Evolutionary conservation across 2,888 invertebrate genomes (phyloP).

Genomic region (Drosophila cyrtoloma): DNA sequence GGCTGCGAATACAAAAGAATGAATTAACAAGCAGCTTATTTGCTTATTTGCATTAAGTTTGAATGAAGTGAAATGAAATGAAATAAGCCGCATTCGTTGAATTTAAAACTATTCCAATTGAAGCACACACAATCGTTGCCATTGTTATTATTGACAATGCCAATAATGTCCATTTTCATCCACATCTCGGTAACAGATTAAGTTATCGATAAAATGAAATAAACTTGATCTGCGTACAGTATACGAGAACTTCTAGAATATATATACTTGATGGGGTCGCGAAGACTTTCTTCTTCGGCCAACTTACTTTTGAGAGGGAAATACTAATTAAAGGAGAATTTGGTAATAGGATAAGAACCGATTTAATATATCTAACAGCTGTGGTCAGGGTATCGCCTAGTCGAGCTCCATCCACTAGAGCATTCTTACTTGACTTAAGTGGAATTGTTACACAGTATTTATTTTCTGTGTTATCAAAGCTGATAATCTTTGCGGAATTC

Average conservation of each 20-base stretch:
- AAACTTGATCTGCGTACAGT: not conserved
- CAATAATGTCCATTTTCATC: too few relatives aligned
- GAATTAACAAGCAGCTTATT: not conserved
- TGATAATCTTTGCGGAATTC: not conserved
- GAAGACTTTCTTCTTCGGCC: not conserved
- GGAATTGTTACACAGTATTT: constrained; percentile 1
- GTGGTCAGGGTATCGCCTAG: not conserved
- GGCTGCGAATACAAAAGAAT: constrained; percentile 78
- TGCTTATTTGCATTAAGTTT: not conserved
- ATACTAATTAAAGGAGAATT: not conserved
- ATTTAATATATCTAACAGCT: not conserved
- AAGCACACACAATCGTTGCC: not conserved
- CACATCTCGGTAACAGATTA: not conserved
- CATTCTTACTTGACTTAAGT: not conserved
- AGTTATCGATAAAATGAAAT: not conserved
- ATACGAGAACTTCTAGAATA: not conserved
- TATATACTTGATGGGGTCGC: not conserved
- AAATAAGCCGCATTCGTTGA: not conserved
- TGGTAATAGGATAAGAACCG: not conserved
- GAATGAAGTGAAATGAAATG: not conserved
- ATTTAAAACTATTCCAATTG: not conserved
- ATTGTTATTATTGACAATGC: too few relatives aligned
- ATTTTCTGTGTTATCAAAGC: constrained; percentile 14
- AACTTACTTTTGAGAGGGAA: not conserved
- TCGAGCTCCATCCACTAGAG: not conserved